These are phyloP conservation scores for Timema podura DNA, from an alignment of 2,888 invertebrate species.

Conservation along the genomic window DNA sequence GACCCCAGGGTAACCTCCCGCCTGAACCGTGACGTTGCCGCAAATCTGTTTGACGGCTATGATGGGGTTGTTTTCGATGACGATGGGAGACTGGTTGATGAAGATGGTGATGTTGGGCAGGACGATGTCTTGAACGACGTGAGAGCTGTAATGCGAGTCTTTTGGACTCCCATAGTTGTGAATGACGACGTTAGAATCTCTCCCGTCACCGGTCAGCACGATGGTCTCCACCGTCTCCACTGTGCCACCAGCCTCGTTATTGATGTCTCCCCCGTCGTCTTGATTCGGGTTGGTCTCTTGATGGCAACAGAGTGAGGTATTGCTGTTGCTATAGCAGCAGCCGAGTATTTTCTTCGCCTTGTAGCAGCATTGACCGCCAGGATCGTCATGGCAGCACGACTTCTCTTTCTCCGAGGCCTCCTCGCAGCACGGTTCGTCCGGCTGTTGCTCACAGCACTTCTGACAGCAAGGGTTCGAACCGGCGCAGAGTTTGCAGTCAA, in stretches of 20 bases:
- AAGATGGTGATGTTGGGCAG: conserved; percentile 25
- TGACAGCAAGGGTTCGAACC: conserved; percentile 12
- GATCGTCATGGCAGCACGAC: too few species aligned
- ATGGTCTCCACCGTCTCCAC: not conserved
- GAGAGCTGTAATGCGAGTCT: not conserved
- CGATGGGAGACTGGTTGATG: conserved; percentile 18
- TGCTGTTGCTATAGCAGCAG: too few species aligned
- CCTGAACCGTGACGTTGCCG: not conserved
- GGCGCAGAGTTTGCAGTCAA: conserved; percentile 11
- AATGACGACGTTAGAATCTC: not conserved
- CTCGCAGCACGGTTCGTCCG: not conserved
- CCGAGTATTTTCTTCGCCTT: too few species aligned
- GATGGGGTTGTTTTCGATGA: conserved; percentile 10
- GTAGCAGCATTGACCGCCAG: too few species aligned
- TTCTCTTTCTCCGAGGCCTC: too few species aligned
- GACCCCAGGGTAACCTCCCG: too few species aligned
- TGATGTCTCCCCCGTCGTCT: not conserved
- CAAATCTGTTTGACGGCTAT: conserved; percentile 12
- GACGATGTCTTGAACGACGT: conserved; percentile 15
- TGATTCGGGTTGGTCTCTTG: not conserved
- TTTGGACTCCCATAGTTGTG: not conserved
- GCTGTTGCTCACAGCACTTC: conserved; percentile 6
- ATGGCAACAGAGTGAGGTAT: too few species aligned
- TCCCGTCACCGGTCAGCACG: not conserved
- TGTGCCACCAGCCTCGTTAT: conserved; percentile 11